Conservation (phyloP, 53 echinoderm and acorn worm species). For the Patiria pectinifera region DNA sequence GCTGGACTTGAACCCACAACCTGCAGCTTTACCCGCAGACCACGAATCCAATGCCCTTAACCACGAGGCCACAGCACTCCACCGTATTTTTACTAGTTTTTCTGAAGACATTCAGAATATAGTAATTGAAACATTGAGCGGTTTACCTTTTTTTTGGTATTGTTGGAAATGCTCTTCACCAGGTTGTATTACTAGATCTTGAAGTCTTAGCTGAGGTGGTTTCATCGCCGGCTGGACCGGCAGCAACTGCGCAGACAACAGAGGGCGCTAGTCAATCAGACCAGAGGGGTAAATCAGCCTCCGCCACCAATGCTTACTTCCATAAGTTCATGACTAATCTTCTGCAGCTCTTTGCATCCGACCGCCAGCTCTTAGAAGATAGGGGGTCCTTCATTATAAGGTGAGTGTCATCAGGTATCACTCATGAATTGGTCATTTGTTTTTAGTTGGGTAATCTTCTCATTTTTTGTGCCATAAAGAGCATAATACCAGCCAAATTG, state of each 20-base stretch:
- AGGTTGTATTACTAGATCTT: conserved; percentile 95
- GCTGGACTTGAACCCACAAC: too few species aligned
- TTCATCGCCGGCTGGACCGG: conserved; percentile 83
- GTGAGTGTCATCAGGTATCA: conserved; percentile 47
- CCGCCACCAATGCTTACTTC: conserved; percentile 91
- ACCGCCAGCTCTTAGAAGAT: conserved; percentile 82
- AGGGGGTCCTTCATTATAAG: conserved; percentile 96
- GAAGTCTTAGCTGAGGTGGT: conserved; percentile 89
- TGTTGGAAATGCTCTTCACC: neutral
- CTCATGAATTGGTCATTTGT: neutral
- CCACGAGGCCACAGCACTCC: too few species aligned
- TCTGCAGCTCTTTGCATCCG: conserved; percentile 78
- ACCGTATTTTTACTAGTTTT: too few species aligned
- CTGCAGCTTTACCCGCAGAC: too few species aligned
- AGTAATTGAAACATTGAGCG: too few species aligned
- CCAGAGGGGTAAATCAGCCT: conserved; percentile 46
- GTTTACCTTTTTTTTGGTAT: too few species aligned
- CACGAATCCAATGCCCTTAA: too few species aligned
- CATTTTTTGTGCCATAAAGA: too few species aligned
- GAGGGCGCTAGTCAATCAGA: conserved; percentile 37
- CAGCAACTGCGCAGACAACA: conserved; percentile 6
- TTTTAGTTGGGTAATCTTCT: too few species aligned
- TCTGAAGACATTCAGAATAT: too few species aligned
- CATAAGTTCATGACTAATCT: conserved; percentile 88
- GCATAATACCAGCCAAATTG: too few species aligned